Percentiles rank a stretch among this genome's conserved stretches.
phyloP scores from a whole-genome alignment of 2,113 vertebrate species.

The Kryptolebias marmoratus region DNA sequence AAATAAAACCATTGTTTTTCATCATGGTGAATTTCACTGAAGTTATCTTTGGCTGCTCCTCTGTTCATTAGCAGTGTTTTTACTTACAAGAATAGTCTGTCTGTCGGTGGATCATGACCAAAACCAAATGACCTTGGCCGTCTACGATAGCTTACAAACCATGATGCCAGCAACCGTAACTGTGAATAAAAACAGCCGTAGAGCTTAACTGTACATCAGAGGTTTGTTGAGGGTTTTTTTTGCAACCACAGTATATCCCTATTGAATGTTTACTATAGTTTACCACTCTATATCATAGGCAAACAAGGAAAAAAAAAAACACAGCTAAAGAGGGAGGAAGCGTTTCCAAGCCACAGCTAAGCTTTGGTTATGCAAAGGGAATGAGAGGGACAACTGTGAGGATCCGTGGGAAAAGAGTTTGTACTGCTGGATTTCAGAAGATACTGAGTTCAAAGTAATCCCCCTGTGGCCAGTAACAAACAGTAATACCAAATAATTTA shows the following conservation, averaged over 20 bases:
- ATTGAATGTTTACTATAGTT: conserved; percentile 82
- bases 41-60: conserved; percentile 67
- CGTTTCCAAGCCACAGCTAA: conserved; percentile 67
- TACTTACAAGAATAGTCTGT: conserved; percentile 69
- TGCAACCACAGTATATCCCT: conserved; percentile 74
- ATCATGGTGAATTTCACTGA: conserved; percentile 40
- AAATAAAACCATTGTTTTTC: conserved; percentile 52
- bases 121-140: conserved; percentile 81
- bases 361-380: conserved; percentile 60
- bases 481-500: neutral
- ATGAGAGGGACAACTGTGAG: conserved; percentile 60
- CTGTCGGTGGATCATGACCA: conserved; percentile 69
- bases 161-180: conserved; percentile 81
- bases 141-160: conserved; percentile 65
- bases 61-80: conserved; percentile 76
- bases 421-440: conserved; percentile 41
- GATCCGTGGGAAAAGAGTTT: conserved; percentile 69
- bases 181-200: conserved; percentile 79
- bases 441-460: conserved; percentile 2
- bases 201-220: conserved; percentile 77
- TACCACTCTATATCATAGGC: conserved; percentile 69
- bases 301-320: conserved; percentile 59
- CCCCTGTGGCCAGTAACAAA: neutral
- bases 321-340: conserved; percentile 56
- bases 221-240: conserved; percentile 77